A percentile compares a stretch with the other conserved stretches of the same genome.
Conservation (phyloP, 2,888 invertebrate genomes). For the Cenopis cana region DNA sequence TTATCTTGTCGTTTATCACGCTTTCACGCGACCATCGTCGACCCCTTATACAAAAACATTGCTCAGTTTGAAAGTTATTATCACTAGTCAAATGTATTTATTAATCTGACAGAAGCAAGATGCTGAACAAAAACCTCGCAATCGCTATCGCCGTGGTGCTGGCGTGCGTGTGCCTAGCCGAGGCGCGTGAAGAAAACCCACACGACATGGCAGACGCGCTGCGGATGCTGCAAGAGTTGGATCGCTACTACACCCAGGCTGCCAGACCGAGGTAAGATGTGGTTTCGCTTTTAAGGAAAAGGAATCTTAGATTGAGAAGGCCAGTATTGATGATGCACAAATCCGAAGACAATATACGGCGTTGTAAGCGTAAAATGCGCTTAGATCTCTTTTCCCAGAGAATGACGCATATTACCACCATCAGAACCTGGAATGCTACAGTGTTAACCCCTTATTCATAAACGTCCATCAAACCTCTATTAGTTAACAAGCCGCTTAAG, state of each 20-base stretch:
- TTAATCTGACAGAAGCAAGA: conserved; percentile 52
- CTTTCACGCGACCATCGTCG: too few species aligned
- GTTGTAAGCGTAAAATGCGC: not conserved
- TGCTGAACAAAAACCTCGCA: conserved; percentile 76
- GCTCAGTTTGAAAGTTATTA: too few species aligned
- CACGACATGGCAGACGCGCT: conserved; percentile 88
- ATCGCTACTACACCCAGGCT: conserved; percentile 87
- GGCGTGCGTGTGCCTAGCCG: conserved; percentile 69
- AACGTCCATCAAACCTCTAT: too few species aligned
- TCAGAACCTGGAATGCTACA: not conserved
- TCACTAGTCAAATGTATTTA: not conserved
- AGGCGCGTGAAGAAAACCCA: conserved; percentile 80
- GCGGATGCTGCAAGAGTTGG: conserved; percentile 87
- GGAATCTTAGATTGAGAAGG: not conserved
- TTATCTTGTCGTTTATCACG: too few species aligned
- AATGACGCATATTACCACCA: not conserved
- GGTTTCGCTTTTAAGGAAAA: not conserved
- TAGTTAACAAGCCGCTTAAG: too few species aligned
- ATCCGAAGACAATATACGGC: too few species aligned
- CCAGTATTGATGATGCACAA: too few species aligned
- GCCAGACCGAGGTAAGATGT: conserved; percentile 86
- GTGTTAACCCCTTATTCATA: too few species aligned
- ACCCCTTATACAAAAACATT: too few species aligned
- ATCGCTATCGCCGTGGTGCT: conserved; percentile 69
- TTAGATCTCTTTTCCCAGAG: not conserved